Evolutionary conservation across 2,113 vertebrate species (phyloP).

Genomic region (Crotalus viridis): DNA sequence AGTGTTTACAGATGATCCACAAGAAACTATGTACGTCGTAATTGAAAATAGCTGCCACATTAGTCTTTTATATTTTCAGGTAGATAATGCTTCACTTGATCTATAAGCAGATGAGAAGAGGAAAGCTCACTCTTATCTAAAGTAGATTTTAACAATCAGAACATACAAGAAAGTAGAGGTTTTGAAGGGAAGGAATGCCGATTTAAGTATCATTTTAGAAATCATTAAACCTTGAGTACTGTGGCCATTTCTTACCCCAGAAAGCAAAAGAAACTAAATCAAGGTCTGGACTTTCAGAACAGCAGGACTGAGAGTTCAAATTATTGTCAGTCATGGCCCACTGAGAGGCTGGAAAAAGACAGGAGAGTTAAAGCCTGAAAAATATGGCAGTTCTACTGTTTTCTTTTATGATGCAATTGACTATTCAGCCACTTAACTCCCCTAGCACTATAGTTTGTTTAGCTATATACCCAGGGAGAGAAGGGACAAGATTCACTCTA

Average conservation of each 20-base stretch:
- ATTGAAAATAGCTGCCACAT: background rate
- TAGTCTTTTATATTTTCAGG: background rate
- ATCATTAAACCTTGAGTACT: background rate
- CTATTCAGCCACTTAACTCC: conserved; percentile 7
- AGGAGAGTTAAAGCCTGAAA: background rate
- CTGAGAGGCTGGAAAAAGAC: background rate
- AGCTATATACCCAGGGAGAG: background rate
- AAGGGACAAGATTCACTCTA: background rate
- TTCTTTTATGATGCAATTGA: background rate
- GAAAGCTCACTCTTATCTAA: background rate
- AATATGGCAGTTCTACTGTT: background rate
- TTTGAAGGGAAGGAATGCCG: background rate
- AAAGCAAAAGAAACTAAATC: background rate
- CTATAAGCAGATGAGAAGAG: background rate
- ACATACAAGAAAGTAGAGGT: background rate
- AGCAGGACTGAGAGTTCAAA: background rate
- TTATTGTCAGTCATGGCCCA: background rate
- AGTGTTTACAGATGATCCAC: background rate
- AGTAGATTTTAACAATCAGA: background rate
- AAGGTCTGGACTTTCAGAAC: background rate
- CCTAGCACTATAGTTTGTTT: background rate
- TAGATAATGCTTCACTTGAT: background rate
- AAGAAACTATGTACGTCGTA: background rate
- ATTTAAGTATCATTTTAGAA: conserved; percentile 11
- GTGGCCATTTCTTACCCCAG: background rate